Base-by-base conservation (phyloP, 2,888 invertebrate species). In the Epinotia nisella region DNA sequence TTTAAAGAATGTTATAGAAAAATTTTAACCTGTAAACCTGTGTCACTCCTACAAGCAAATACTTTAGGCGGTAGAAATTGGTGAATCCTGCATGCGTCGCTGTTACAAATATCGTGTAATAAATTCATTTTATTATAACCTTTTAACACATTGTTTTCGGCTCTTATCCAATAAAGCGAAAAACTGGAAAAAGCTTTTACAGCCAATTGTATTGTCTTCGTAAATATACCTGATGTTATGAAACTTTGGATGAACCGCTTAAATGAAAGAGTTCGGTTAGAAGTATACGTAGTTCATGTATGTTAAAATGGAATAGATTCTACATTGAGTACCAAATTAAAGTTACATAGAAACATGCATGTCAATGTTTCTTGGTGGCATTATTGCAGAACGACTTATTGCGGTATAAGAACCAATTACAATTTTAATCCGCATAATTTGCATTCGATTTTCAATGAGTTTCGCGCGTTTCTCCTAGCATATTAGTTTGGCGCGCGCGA, bases 41-140 rank as follows among this genome's bases (percentile, higher is more conserved):
- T 17, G 15, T 17, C 35, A 19, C 19, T 41, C 39, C 21, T 24
- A 24, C 21, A 24, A 24, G 21, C 21, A 24, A 24, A 24, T 24
- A 24, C 2, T 2, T 24, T 24, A 24, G 21, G 21, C 21, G 21
- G 21, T 24, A 24, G 2, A 2, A 2, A 24, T 24, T 24, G 21
- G 29, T 35, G 35, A 35, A 35, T 35, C 9, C 19, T 17, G 17
- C 24, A 19, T 41, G 24, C 21, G 19, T 29, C 35, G 39, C 29
- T 53, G 7, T 60, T 66, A 41, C 11, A 24, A 55, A 24, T 71
- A 7, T 35, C 11, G 29, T 29, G 24, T 71, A 60, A 71, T 60
- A 60, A 71, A 71, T 71, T 60, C 59, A 79, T 79, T 81, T 79
- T n/a, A n/a, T 49, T 68, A 66, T 71, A 76, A 75, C 78, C 78